phyloP scores from a whole-genome alignment of 2,113 vertebrate species.

The Pimephales promelas region DNA sequence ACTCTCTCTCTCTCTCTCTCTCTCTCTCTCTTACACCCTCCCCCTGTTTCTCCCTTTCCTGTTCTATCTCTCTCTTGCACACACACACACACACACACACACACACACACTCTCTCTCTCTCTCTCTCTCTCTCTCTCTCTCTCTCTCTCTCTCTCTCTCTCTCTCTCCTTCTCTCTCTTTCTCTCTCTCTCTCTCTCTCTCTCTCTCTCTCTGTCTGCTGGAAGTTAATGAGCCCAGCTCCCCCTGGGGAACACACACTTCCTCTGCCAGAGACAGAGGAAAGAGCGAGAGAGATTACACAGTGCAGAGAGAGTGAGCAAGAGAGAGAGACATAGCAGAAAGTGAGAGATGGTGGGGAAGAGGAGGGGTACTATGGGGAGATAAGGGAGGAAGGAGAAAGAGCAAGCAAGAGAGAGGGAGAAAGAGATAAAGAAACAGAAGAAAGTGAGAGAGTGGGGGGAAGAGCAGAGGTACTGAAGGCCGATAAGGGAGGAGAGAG shows the following conservation, averaged over 20 bases:
- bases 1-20: slow-evolving; percentile 48
- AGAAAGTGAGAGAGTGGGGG: slow-evolving; percentile 61
- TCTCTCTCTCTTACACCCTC: slow-evolving; percentile 35
- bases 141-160: slow-evolving; percentile 34
- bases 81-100: too few relatives aligned
- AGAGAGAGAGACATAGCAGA: slow-evolving; percentile 44
- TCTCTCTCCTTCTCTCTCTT: slow-evolving; percentile 33
- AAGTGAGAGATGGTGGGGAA: slow-evolving; percentile 54
- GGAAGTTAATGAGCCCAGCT: slow-evolving; percentile 67
- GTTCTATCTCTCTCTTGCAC: slow-evolving; percentile 35
- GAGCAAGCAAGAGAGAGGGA: slow-evolving; percentile 53
- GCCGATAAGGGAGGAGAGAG: slow-evolving; percentile 66
- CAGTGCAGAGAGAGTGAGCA: slow-evolving; percentile 41
- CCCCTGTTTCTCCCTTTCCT: slow-evolving; percentile 30
- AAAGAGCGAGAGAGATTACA: slow-evolving; percentile 57
- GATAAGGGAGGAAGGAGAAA: slow-evolving; percentile 58
- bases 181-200: slow-evolving; percentile 41
- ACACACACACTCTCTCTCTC: slow-evolving; percentile 37
- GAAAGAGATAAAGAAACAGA: slow-evolving; percentile 42
- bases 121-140: slow-evolving; percentile 31
- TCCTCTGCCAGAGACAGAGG: slow-evolving; percentile 63
- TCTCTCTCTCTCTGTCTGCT: slow-evolving; percentile 70
- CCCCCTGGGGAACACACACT: slow-evolving; percentile 66
- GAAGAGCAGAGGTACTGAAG: slow-evolving; percentile 66
- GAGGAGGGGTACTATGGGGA: slow-evolving; percentile 65